Evolutionary conservation across 2,113 vertebrate genomes (phyloP).

Genomic region (Rattus norvegicus): DNA sequence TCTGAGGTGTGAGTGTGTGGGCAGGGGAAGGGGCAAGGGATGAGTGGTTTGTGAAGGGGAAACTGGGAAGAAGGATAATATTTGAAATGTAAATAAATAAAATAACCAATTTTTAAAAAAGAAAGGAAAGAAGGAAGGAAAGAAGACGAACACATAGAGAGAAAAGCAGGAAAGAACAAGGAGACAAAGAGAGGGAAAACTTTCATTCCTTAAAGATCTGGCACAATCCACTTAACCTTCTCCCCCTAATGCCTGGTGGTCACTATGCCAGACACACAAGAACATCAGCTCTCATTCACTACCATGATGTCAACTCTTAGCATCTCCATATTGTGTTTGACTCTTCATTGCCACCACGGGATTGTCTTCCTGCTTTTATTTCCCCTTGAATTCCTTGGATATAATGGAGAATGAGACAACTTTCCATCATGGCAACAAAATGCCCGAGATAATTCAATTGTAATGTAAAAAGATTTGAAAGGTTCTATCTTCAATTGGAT

Average conservation of each 20-base stretch:
- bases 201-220: neutral
- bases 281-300: neutral
- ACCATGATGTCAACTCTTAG: neutral
- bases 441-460: neutral
- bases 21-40: no score
- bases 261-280: neutral
- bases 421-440: neutral
- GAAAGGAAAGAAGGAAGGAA: no score
- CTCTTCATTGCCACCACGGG: neutral
- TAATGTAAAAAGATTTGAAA: neutral
- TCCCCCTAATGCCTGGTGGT: neutral
- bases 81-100: no score
- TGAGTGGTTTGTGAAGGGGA: no score
- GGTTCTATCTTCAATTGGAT: neutral
- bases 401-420: no score
- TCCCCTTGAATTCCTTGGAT: neutral
- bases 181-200: neutral
- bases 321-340: neutral
- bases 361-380: neutral
- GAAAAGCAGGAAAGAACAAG: no score
- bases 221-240: fast-evolving
- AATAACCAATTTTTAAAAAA: no score
- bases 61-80: no score
- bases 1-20: no score
- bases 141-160: no score